Conservation (phyloP, 2,797 vertebrate genomes). For the Anguilla pacifica region DNA sequence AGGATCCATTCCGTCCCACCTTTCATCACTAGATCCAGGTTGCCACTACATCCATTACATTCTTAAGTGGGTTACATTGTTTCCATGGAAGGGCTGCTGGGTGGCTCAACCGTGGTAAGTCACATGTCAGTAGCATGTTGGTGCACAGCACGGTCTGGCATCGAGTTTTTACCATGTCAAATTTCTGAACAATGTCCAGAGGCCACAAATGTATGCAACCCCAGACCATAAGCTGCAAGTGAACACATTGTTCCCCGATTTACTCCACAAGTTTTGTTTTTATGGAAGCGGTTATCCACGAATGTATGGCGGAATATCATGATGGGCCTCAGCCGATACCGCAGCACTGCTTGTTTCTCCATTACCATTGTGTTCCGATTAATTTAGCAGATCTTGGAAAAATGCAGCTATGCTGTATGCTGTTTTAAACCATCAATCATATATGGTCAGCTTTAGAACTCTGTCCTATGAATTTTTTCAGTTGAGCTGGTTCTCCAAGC, state of each 20-base stretch:
- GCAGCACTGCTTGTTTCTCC: neutral
- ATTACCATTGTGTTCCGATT: neutral
- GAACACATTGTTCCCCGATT: neutral
- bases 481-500: neutral
- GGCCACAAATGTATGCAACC: constrained; percentile 9
- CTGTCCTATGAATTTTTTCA: neutral
- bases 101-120: neutral
- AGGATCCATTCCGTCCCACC: neutral
- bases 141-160: neutral
- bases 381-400: neutral
- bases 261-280: neutral
- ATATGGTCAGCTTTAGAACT: neutral
- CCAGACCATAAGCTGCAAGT: neutral
- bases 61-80: neutral
- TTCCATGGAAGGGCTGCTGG: neutral
- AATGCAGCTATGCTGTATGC: neutral
- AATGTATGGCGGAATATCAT: neutral
- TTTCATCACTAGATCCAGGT: neutral
- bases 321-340: neutral
- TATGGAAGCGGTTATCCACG: neutral
- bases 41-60: neutral
- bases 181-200: constrained; percentile 13
- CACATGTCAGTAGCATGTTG: neutral
- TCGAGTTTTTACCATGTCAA: neutral
- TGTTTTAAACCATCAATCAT: neutral